phyloP scores from a whole-genome alignment of 2,797 vertebrate genomes.

The Cephalopachus bancanus region DNA sequence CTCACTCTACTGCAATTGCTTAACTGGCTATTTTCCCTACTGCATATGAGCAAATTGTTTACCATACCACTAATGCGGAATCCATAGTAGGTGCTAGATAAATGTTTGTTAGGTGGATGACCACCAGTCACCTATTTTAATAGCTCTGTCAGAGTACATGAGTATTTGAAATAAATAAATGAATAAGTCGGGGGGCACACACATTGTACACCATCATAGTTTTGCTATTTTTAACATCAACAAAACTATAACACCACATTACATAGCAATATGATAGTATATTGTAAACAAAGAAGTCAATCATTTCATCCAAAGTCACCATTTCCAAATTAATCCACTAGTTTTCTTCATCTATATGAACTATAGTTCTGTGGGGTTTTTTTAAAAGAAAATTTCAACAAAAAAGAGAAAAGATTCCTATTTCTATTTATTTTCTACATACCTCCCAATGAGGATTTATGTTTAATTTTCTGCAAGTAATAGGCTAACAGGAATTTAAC shows the following conservation, averaged over 20 bases:
- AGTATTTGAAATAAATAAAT: slow-evolving; percentile 22
- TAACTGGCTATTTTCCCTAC: neutral
- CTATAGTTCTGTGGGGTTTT: neutral
- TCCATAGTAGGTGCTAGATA: neutral
- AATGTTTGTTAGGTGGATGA: neutral
- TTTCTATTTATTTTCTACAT: neutral
- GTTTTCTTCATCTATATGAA: neutral
- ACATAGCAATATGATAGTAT: neutral
- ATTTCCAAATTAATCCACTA: slow-evolving; percentile 2
- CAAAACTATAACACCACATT: neutral
- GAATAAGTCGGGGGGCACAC: neutral
- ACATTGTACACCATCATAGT: neutral
- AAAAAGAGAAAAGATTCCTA: neutral
- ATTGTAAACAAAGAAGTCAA: neutral
- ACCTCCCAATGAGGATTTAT: neutral
- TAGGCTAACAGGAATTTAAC: accelerated
- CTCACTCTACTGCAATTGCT: neutral
- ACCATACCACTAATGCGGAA: neutral
- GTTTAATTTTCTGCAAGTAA: neutral
- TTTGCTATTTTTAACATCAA: slow-evolving; percentile 34
- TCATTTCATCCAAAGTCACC: neutral
- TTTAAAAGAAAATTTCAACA: neutral
- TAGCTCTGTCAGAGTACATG: neutral
- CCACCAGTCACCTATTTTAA: neutral
- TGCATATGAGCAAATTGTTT: neutral